Evolutionary conservation across 2,113 vertebrate species (phyloP).

Genomic region (Myrmophylax atrothorax): DNA sequence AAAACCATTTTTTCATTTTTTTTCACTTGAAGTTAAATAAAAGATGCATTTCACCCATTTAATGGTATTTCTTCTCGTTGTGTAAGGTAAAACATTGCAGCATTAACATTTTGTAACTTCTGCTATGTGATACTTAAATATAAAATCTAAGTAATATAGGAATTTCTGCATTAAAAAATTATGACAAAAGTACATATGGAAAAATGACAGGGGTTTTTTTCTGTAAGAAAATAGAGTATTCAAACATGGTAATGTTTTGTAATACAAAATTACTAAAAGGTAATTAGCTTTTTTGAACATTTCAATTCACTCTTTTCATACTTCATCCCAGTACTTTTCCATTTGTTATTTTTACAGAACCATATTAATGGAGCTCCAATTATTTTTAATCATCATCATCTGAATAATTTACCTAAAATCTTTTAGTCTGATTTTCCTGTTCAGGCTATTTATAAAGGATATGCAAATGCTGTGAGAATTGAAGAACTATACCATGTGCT

Average conservation of each 20-base stretch:
- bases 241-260: neutral
- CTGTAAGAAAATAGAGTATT: neutral
- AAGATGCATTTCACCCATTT: neutral
- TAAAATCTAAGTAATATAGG: neutral
- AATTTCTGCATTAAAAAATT: neutral
- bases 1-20: rapidly evolving
- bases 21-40: neutral
- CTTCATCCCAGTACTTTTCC: neutral
- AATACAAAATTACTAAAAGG: neutral
- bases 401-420: constrained; percentile 32
- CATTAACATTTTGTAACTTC: neutral
- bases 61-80: neutral
- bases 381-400: constrained; percentile 35
- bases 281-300: neutral
- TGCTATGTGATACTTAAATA: neutral
- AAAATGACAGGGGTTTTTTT: neutral
- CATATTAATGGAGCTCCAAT: neutral
- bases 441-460: neutral
- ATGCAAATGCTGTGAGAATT: neutral
- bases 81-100: neutral
- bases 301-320: neutral
- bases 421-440: constrained; percentile 18
- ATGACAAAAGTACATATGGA: neutral
- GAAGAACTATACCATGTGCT: neutral
- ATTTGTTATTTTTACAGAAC: constrained; percentile 10